phyloP scores from a whole-genome alignment of 1,140 invertebrate species.

The Drosophila nebulosa region DNA sequence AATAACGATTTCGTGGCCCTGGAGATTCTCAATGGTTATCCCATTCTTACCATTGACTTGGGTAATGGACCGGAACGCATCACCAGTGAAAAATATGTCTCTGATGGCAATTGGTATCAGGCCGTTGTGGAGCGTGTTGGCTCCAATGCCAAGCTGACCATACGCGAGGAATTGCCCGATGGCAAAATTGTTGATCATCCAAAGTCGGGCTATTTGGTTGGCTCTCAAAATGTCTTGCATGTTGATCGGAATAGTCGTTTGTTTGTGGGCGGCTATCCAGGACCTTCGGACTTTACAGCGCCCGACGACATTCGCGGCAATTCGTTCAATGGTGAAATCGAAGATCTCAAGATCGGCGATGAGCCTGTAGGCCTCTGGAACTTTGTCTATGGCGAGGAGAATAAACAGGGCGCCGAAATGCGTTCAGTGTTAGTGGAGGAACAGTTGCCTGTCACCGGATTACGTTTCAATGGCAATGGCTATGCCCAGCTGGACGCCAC shows the following conservation, averaged over 20 bases:
- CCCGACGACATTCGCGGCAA: constrained; percentile 86
- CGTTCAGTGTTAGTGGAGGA: constrained; percentile 73
- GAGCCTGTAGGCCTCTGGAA: constrained; percentile 97
- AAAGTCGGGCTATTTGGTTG: constrained; percentile 85
- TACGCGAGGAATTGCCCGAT: constrained; percentile 88
- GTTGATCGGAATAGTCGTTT: constrained; percentile 93
- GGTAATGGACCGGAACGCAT: constrained; percentile 91
- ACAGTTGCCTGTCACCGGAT: constrained; percentile 84
- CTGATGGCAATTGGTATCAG: constrained; percentile 95
- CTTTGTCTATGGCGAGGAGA: constrained; percentile 90
- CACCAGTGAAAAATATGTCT: constrained; percentile 88
- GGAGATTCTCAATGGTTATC: constrained; percentile 93
- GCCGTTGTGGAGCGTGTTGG: constrained; percentile 93
- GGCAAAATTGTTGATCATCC: constrained; percentile 81
- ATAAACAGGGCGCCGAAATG: constrained; percentile 87
- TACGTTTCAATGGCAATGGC: constrained; percentile 92
- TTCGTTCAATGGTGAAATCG: constrained; percentile 93
- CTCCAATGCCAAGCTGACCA: constrained; percentile 89
- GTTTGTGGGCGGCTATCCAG: constrained; percentile 94
- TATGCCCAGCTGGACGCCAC: constrained; percentile 87
- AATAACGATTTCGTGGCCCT: constrained; percentile 96
- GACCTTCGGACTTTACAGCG: constrained; percentile 85
- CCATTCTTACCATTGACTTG: constrained; percentile 92
- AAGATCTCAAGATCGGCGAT: constrained; percentile 94
- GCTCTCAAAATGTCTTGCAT: constrained; percentile 91